Percentiles rank a stretch among this genome's conserved stretches.
These are phyloP conservation scores for Ellobius talpinus DNA, from an alignment of 2,113 vertebrate species.

Conservation along the genomic window DNA sequence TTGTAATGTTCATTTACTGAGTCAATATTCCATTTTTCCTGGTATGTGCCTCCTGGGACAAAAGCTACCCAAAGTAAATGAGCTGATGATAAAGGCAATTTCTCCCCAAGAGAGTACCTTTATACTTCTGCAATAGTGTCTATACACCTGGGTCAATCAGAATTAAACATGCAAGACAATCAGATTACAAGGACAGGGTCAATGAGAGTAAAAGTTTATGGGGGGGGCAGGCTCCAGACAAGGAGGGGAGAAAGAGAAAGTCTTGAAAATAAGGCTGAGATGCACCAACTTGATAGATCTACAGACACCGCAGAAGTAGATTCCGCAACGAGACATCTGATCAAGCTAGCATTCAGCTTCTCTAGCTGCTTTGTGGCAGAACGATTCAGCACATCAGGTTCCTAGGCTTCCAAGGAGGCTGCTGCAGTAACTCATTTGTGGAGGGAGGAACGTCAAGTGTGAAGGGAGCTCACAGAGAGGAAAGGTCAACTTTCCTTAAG, in stretches of 20 bases:
- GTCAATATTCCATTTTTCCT: neutral
- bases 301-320: neutral
- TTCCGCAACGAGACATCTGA: neutral
- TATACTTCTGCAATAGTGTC: neutral
- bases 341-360: neutral
- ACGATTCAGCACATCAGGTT: neutral
- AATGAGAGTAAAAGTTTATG: neutral
- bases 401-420: neutral
- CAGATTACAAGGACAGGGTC: neutral
- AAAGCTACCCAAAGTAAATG: neutral
- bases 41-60: neutral
- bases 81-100: constrained; percentile 3
- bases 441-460: neutral
- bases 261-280: neutral
- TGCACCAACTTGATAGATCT: neutral
- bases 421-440: neutral
- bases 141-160: neutral
- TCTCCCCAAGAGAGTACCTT: constrained; percentile 2
- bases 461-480: neutral
- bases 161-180: constrained; percentile 7
- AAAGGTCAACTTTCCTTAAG: neutral
- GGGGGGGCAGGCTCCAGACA: neutral
- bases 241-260: neutral
- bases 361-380: neutral
- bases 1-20: constrained; percentile 33